These are phyloP conservation scores for Megaceryle maxima DNA, from an alignment of 2,113 vertebrate genomes.

Conservation along the genomic window DNA sequence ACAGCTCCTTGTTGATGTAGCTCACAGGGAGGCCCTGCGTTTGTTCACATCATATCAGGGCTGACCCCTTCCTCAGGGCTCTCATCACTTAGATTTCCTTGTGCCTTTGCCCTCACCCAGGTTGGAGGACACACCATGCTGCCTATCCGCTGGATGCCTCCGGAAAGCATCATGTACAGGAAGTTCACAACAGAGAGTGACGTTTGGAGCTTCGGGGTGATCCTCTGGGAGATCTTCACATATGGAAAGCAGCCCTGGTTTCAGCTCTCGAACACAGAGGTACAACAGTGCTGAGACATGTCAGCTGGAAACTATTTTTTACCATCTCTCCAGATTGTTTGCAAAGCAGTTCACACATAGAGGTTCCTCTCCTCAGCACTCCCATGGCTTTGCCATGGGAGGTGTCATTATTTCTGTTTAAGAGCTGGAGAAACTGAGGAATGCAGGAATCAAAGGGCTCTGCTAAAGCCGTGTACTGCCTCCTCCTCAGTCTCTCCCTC, in stretches of 20 bases:
- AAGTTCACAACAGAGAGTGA: constrained; percentile 98
- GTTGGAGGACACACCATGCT: constrained; percentile 99
- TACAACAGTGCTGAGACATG: constrained; percentile 48
- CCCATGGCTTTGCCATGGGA: background rate
- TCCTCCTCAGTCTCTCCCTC: background rate
- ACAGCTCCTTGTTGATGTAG: background rate
- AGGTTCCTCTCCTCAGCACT: background rate
- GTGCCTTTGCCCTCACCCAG: constrained; percentile 69
- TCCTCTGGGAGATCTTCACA: constrained; percentile 98
- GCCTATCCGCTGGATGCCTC: constrained; percentile 99
- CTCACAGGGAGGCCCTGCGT: background rate
- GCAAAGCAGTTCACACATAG: rapidly evolving
- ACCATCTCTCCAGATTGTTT: background rate
- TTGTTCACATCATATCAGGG: background rate
- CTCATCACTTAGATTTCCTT: background rate
- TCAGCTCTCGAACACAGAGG: constrained; percentile 98
- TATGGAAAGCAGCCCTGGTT: constrained; percentile 99
- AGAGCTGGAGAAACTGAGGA: background rate
- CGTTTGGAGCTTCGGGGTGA: constrained; percentile 97
- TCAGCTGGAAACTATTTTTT: background rate
- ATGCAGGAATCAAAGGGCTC: background rate
- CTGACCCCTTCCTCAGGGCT: background rate
- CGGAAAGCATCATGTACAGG: constrained; percentile 98
- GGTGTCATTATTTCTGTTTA: background rate
- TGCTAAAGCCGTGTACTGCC: background rate